Conservation (phyloP, 2,797 vertebrate genomes). For the Pangasius sanitwongsei region DNA sequence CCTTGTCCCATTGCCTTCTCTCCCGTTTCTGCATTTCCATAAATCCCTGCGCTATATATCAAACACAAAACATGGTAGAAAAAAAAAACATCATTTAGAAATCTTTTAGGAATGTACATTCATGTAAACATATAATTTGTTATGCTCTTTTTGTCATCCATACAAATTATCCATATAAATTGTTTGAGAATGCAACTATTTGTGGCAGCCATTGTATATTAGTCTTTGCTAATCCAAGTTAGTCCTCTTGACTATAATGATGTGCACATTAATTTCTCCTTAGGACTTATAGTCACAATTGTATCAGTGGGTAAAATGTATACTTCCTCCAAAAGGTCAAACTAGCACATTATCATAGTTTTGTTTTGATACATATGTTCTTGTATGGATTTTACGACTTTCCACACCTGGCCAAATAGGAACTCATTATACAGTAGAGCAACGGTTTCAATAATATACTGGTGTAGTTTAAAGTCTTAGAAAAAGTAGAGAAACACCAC, state of each 20-base stretch:
- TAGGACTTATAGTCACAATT: background rate
- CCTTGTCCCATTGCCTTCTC: conserved; percentile 82
- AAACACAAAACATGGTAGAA: conserved; percentile 29
- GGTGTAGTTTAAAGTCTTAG: background rate
- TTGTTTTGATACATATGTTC: background rate
- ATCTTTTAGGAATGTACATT: background rate
- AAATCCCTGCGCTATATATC: conserved; percentile 15
- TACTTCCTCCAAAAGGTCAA: background rate
- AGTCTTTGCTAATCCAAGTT: background rate
- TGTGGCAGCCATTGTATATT: background rate
- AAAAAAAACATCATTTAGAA: background rate
- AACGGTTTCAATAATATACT: background rate
- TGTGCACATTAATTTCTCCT: background rate
- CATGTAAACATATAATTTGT: background rate
- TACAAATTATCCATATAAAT: background rate
- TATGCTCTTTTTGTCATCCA: background rate
- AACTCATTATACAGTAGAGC: background rate
- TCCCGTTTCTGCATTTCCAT: conserved; percentile 60
- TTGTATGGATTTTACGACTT: background rate
- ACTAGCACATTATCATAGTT: background rate
- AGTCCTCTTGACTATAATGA: background rate
- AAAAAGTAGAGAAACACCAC: background rate
- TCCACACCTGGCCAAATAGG: background rate
- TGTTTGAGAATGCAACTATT: background rate
- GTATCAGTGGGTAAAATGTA: background rate